Evolutionary conservation across 2,888 invertebrate genomes (phyloP).

Genomic region (Epinotia nisella): DNA sequence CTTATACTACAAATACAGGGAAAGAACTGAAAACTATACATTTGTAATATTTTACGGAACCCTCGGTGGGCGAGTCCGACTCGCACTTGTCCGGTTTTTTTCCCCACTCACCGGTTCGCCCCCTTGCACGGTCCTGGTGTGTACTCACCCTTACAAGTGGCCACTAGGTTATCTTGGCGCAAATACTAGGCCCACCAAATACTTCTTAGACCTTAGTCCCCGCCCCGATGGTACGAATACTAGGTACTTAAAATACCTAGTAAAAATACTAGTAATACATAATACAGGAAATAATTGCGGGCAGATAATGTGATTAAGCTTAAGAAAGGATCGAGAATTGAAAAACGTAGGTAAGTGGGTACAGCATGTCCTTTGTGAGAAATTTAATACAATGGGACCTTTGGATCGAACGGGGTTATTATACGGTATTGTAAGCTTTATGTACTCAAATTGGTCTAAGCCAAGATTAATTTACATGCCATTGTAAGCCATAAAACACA

Average conservation of each 20-base stretch:
- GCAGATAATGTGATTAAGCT: constrained; percentile 24
- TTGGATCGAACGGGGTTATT: constrained; percentile 21
- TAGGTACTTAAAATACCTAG: neutral
- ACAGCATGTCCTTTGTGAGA: constrained; percentile 19
- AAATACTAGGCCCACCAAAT: too few relatives aligned
- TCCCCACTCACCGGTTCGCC: too few relatives aligned
- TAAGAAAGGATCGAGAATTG: constrained; percentile 31
- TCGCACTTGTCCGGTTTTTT: too few relatives aligned
- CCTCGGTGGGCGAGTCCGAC: too few relatives aligned
- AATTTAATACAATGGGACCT: constrained; percentile 21
- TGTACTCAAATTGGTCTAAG: neutral
- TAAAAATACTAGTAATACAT: neutral
- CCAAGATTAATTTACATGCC: too few relatives aligned
- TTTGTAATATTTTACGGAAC: too few relatives aligned
- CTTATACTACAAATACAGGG: too few relatives aligned
- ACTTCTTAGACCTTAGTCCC: neutral
- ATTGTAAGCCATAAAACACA: too few relatives aligned
- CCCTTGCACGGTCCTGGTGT: too few relatives aligned
- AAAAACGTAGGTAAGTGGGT: constrained; percentile 29
- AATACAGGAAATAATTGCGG: constrained; percentile 22
- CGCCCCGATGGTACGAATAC: neutral
- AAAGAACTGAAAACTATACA: too few relatives aligned
- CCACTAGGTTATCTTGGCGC: too few relatives aligned
- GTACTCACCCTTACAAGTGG: too few relatives aligned
- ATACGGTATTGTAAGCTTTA: neutral